Percentiles rank a stretch among this genome's conserved stretches.
Conservation (phyloP, 1,140 invertebrate species). For the Penaeus chinensis region DNA sequence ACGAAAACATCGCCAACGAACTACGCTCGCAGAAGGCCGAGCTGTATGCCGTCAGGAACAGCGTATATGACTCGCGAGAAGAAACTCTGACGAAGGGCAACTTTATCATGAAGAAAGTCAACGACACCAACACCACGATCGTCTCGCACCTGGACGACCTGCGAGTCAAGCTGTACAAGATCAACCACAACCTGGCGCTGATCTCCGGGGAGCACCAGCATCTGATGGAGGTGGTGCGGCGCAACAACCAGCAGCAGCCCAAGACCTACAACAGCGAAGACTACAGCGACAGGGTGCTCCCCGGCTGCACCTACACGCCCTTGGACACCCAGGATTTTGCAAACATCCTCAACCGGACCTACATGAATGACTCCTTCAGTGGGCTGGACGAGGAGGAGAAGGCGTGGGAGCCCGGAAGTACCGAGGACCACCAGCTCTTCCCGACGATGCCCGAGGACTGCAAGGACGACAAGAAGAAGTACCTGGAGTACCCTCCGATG, state of each 20-base stretch:
- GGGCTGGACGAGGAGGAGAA: not conserved
- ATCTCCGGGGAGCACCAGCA: slow-evolving; percentile 58
- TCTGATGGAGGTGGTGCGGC: slow-evolving; percentile 54
- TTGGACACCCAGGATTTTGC: slow-evolving; percentile 58
- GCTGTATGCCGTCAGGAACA: slow-evolving; percentile 60
- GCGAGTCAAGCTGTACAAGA: slow-evolving; percentile 55
- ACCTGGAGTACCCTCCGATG: slow-evolving; percentile 62
- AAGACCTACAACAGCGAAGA: slow-evolving; percentile 41
- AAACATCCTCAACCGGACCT: slow-evolving; percentile 45
- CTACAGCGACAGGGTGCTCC: slow-evolving; percentile 49
- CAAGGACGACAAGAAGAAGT: slow-evolving; percentile 57
- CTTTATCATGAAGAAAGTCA: slow-evolving; percentile 52
- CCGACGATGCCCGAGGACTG: slow-evolving; percentile 63
- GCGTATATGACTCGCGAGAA: slow-evolving; percentile 59
- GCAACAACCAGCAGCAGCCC: slow-evolving; percentile 24
- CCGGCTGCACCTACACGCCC: slow-evolving; percentile 62
- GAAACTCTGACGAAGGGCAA: slow-evolving; percentile 61
- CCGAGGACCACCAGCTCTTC: slow-evolving; percentile 35
- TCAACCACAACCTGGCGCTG: slow-evolving; percentile 61
- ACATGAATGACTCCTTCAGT: slow-evolving; percentile 32
- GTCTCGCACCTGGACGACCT: slow-evolving; percentile 61
- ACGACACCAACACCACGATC: slow-evolving; percentile 56
- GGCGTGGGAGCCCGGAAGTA: not conserved
- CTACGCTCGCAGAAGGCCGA: slow-evolving; percentile 63
- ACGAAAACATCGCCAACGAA: slow-evolving; percentile 62